Conservation (phyloP, 2,888 invertebrate species). For the Epinotia brunnichana region DNA sequence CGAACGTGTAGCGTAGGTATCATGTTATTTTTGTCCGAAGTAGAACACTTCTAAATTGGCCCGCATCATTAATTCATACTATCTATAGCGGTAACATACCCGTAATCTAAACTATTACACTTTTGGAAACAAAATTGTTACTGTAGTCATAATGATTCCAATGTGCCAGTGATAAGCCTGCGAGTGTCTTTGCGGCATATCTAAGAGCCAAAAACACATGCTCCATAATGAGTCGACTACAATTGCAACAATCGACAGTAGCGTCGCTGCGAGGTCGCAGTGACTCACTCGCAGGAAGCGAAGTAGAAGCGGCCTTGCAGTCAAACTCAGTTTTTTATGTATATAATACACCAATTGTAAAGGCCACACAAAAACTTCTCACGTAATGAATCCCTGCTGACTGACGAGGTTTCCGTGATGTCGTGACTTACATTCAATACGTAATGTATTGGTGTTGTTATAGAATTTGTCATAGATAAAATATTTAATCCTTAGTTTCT, state of each 20-base stretch:
- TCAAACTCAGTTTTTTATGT: slow-evolving; percentile 55
- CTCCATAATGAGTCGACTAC: not conserved
- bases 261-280: slow-evolving; percentile 44
- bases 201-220: slow-evolving; percentile 12
- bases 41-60: not conserved
- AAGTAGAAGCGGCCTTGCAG: slow-evolving; percentile 52
- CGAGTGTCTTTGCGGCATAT: not conserved
- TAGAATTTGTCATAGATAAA: not conserved
- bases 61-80: too few relatives aligned
- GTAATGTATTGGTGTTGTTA: not conserved
- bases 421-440: not conserved
- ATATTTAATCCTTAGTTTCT: not conserved
- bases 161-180: not conserved
- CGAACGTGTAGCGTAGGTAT: too few relatives aligned
- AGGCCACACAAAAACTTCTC: slow-evolving; percentile 18
- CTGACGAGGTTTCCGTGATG: slow-evolving; percentile 8
- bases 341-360: slow-evolving; percentile 35
- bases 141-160: too few relatives aligned
- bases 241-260: slow-evolving; percentile 26
- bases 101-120: too few relatives aligned
- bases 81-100: too few relatives aligned
- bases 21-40: not conserved
- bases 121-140: too few relatives aligned
- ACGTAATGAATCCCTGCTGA: slow-evolving; percentile 1
- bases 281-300: slow-evolving; percentile 54